Evolutionary conservation across 1,140 invertebrate species (phyloP), one percentile per base, ranked within the genome.

Genomic region (Ooceraea biroi): DNA sequence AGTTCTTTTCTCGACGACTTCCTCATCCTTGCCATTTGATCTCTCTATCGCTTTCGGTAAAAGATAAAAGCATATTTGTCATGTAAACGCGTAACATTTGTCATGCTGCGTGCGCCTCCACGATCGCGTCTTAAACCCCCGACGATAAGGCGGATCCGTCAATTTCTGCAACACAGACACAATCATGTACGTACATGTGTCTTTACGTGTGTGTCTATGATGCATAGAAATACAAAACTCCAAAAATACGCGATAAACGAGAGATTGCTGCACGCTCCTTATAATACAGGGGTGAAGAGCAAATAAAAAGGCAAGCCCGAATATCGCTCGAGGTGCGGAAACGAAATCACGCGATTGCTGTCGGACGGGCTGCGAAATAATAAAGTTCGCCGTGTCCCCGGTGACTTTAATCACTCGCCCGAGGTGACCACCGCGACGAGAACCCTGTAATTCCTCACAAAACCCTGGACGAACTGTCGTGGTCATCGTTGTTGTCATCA

Each of bases 391-490:
- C 65, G 19, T 80, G 65, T 80, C 63, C 50, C 50, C 44, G 76
- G 36, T 46, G 50, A 57, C 76, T 58, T 71, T 80, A 80, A 80
- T 69, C 76, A 19, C 55, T 41, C 7, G 65, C 65, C 76, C 63
- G 76, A 80, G 76, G 65, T 69, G 41, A 80, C 25, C 65, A 71
- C 36, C 65, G 41, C 65, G 50, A 80, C 65, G 41, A 55, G 63
- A 78, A 57, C 50, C 76, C 50, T 71, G 41, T 80, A 80, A 80
- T 80, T 69, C 52, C 41, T 80, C 63, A 19, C 63, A 69, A 69
- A 77, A 78, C n/a, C 57, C 50, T 44, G 36, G n/a, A 57, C 22
- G 11, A 57, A 44, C 30, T 27, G 44, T 58, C 48, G 22, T 30
- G 63, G 48, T 71, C 25, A 12, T n/a, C 65, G 12, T 44, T 7